Evolutionary conservation across 2,888 invertebrate genomes (phyloP).

Genomic region (Sicus ferrugineus): DNA sequence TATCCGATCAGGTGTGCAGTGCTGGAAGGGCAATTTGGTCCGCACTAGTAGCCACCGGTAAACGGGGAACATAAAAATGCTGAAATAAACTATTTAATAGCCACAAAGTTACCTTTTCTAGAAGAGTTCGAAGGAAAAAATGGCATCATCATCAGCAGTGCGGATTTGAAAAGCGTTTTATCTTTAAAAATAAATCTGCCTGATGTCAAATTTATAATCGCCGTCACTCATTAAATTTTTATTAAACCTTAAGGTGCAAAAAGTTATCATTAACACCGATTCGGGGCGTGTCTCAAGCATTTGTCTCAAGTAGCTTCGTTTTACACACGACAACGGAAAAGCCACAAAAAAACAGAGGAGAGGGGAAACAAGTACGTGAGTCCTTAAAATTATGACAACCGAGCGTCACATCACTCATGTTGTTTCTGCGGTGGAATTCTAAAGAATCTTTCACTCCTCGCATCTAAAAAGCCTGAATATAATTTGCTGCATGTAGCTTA

Average conservation of each 20-base stretch:
- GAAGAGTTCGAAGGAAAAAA: too few species aligned
- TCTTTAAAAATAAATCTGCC: too few species aligned
- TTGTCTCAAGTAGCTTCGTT: slow-evolving; percentile 28
- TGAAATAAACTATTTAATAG: too few species aligned
- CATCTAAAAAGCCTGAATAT: background rate
- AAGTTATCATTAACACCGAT: slow-evolving; percentile 3
- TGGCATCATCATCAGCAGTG: too few species aligned
- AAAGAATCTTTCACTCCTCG: background rate
- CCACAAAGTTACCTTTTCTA: too few species aligned
- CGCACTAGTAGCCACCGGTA: too few species aligned
- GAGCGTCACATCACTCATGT: slow-evolving; percentile 2
- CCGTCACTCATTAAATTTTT: background rate
- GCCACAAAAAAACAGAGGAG: background rate
- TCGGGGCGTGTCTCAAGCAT: slow-evolving; percentile 21
- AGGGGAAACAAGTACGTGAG: background rate
- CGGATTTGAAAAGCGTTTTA: too few species aligned
- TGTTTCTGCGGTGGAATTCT: background rate
- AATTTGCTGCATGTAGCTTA: slow-evolving; percentile 6
- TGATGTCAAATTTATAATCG: too few species aligned
- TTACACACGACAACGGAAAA: background rate
- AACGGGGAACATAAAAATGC: too few species aligned
- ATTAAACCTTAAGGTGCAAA: background rate
- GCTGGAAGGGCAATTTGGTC: too few species aligned
- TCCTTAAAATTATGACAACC: slow-evolving; percentile 11
- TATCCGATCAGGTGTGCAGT: too few species aligned